Evolutionary conservation across 2,888 invertebrate species (phyloP), one percentile per base, ranked within the genome.

Genomic region (Rhagonycha lutea): DNA sequence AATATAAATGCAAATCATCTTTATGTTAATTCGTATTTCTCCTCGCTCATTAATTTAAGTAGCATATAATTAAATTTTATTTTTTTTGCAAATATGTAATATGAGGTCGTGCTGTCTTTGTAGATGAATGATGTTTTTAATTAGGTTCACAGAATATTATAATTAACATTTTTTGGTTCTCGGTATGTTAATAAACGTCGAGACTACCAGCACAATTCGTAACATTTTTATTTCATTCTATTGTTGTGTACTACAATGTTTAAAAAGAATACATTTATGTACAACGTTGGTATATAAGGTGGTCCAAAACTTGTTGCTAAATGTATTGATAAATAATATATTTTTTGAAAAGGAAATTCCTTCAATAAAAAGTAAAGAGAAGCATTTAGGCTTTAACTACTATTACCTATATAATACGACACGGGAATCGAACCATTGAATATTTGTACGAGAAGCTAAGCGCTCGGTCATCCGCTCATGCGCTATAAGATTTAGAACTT

Each of bases 61-160:
- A 91, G 91, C 91, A 91, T 90, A 91, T 91, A 91, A 92, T 91
- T 91, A 90, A 91, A 91, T 91, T 92, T 91, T 86, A 86, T 84
- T 82, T 80, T 86, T 86, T 83, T 83, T 82, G 85, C 83, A 85
- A 86, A 87, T 86, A 86, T 85, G 84, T 85, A 86, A 84, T 84
- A 84, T 81, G 81, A 83, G 82, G 82, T 81, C 80, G 79, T 76
- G 77, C 80, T 78, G 82, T 80, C 77, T 80, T 79, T 80, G 80
- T 80, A 85, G 84, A 85, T 86, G 84, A 83, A 86, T 86, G 85
- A 82, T 83, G 83, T 80, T 83, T 82, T 84, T 86, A 84, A 85
- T 86, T 85, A 83, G 83, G 82, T 84, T 83, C 82, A 82, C 83
- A 84, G 83, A 84, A 86, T 85, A 84, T 85, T 84, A 85, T 85